phyloP scores from a whole-genome alignment of 2,888 invertebrate species.

The Scaeva pyrastri region DNA sequence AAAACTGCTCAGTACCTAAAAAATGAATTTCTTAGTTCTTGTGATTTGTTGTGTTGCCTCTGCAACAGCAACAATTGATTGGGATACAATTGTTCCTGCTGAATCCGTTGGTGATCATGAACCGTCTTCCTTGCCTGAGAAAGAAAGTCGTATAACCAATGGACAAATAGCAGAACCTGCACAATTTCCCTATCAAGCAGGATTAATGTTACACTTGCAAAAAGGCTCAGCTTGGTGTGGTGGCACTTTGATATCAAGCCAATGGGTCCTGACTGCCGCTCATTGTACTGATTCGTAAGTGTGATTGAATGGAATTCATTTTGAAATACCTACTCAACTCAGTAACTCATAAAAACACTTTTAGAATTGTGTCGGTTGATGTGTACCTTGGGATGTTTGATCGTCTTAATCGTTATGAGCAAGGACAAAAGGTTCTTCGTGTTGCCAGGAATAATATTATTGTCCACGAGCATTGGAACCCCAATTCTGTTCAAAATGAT shows the following conservation, averaged over 20 bases:
- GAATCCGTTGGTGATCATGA: constrained; percentile 77
- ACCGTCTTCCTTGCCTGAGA: background rate
- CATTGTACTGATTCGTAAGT: constrained; percentile 78
- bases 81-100: constrained; percentile 82
- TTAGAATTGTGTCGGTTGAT: constrained; percentile 79
- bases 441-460: constrained; percentile 77
- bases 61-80: constrained; percentile 78
- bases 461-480: constrained; percentile 82
- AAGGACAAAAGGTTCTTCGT: constrained; percentile 78
- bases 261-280: constrained; percentile 81
- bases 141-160: constrained; percentile 55
- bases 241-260: constrained; percentile 81
- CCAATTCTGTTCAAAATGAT: constrained; percentile 81
- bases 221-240: constrained; percentile 79
- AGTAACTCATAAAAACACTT: constrained; percentile 29
- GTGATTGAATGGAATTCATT: background rate
- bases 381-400: constrained; percentile 80
- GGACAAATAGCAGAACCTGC: constrained; percentile 80
- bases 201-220: constrained; percentile 79
- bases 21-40: constrained; percentile 31
- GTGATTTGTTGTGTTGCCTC: constrained; percentile 16
- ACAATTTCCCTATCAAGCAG: constrained; percentile 82
- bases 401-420: constrained; percentile 77
- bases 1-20: constrained; percentile 16
- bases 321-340: too few species aligned